These are phyloP conservation scores for Ciconia nigra DNA, from an alignment of 2,797 vertebrate genomes.

Conservation along the genomic window DNA sequence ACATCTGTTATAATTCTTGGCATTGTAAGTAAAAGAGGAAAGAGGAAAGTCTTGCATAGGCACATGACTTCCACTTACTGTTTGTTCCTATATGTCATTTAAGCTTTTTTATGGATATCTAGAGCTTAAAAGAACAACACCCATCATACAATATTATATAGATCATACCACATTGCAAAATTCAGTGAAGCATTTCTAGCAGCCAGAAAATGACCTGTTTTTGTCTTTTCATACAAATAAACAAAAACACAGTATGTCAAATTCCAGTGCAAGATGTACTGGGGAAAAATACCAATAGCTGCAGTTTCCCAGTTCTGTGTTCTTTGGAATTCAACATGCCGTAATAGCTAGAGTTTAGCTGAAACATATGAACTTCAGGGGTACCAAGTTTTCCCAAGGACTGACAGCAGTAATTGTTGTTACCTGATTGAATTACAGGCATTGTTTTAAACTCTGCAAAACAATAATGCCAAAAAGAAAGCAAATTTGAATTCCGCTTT, in stretches of 20 bases:
- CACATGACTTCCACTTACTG: not conserved
- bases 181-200: not conserved
- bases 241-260: not conserved
- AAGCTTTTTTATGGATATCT: not conserved
- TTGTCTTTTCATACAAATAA: not conserved
- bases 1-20: not conserved
- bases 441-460: not conserved
- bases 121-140: not conserved
- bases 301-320: not conserved
- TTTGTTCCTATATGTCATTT: not conserved
- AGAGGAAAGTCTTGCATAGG: not conserved
- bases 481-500: not conserved
- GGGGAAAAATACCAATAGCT: not conserved
- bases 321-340: not conserved
- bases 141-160: not conserved
- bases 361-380: not conserved
- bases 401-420: not conserved
- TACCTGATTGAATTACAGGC: not conserved
- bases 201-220: not conserved
- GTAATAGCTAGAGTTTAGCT: not conserved
- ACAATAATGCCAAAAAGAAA: slow-evolving; percentile 13
- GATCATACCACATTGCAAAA: not conserved
- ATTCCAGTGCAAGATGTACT: not conserved
- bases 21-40: not conserved
- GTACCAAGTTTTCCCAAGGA: not conserved